Evolutionary conservation across 2,888 invertebrate genomes (phyloP), one percentile per base, ranked within the genome.

Genomic region (Protonemura montana): DNA sequence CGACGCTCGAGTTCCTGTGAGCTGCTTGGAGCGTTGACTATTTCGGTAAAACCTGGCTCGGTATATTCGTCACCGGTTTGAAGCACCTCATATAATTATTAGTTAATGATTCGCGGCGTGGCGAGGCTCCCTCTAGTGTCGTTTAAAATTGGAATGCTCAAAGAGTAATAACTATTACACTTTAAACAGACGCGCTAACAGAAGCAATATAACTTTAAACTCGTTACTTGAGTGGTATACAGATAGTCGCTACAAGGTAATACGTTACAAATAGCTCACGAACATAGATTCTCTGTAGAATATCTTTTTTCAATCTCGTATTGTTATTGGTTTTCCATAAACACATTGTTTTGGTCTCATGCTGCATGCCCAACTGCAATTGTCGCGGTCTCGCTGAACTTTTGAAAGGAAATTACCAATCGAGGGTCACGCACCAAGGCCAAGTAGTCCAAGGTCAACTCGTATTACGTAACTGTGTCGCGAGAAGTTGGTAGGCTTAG

Each of bases 31-130:
- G 80, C 59, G 59, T 59, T 21, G 59, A 7, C 59, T 10, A 59
- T 59, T 59, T 35, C 16, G n/a, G 28, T n/a, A 29, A 81, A 81
- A 81, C 28, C 82, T 82, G 29, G 2, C 25, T 26, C 30, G 82
- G 35, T 41, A 82, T 82, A 82, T 82, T 82, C 82, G 42, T 82
- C 82, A 82, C 35, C 26, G 41, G 82, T 41, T 13, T 41, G 16
- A 82, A 82, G 82, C 41, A 82, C 82, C 82, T 82, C 82, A 41
- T 82, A 82, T 82, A 82, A 82, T 82, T 82, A 82, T 82, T 82
- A 41, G 35, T 42, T 82, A 41, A 82, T 82, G 82, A 41, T 82
- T 82, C 82, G 30, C 59, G 16, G 59, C 3, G 59, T 21, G 2
- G 16, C 6, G 2, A 2, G 16, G 59, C 59, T 59, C 59, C 59